A percentile compares a stretch with the other conserved stretches of the same genome.
phyloP scores from a whole-genome alignment of 1,140 invertebrate species.

The Psilanteris sp. region DNA sequence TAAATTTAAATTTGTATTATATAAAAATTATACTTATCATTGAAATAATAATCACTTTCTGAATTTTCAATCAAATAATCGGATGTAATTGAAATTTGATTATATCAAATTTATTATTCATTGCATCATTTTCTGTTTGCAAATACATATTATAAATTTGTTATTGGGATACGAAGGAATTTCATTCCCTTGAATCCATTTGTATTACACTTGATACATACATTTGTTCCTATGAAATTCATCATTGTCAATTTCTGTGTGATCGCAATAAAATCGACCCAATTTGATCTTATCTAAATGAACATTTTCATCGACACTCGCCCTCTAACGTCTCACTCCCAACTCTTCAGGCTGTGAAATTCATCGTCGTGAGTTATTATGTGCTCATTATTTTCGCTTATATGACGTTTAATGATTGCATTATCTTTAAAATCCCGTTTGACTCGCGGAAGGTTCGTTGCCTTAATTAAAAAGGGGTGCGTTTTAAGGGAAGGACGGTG shows the following conservation, averaged over 20 bases:
- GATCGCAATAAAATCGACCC: conserved; percentile 13
- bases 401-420: conserved; percentile 6
- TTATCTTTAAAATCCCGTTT: conserved; percentile 12
- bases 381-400: conserved; percentile 24
- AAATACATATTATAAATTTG: no score
- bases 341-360: conserved; percentile 1
- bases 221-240: not conserved
- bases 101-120: no score
- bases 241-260: not conserved
- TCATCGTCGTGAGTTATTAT: conserved; percentile 13
- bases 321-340: no score
- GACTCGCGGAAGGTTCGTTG: conserved; percentile 14
- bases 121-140: no score
- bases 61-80: no score
- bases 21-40: no score
- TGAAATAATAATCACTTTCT: no score
- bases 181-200: conserved; percentile 2
- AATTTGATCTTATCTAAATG: conserved; percentile 22
- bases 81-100: no score
- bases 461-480: conserved; percentile 30
- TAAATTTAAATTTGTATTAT: no score
- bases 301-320: not conserved
- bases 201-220: not conserved
- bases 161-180: no score
- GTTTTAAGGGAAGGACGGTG: conserved; percentile 13